Conservation (phyloP, 2,797 vertebrate species). For the Discoglossus pictus region DNA sequence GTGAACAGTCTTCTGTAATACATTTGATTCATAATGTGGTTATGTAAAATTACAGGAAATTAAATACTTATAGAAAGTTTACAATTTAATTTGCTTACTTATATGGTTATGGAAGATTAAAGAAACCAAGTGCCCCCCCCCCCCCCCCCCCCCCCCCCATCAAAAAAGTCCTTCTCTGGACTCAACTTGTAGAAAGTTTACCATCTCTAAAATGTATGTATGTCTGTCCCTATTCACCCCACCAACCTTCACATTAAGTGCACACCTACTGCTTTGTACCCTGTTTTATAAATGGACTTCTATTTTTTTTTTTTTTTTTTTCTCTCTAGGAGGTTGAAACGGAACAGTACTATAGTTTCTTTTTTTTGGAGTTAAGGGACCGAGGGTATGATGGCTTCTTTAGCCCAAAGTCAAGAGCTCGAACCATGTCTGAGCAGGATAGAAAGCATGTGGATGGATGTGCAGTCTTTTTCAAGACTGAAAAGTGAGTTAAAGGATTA, state of each 20-base stretch:
- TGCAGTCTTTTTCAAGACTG: conserved; percentile 95
- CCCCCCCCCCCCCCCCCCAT: too few relatives aligned
- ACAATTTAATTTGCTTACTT: too few relatives aligned
- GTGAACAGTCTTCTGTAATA: too few relatives aligned
- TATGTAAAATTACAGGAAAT: too few relatives aligned
- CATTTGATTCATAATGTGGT: too few relatives aligned
- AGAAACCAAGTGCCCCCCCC: too few relatives aligned
- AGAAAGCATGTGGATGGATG: conserved; percentile 97
- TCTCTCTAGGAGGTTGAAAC: conserved; percentile 92
- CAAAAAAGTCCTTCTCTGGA: conserved; percentile 39
- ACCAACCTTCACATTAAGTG: too few relatives aligned
- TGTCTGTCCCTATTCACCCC: conserved; percentile 40
- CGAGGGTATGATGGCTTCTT: conserved; percentile 97
- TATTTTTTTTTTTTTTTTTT: too few relatives aligned
- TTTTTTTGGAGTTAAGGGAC: conserved; percentile 91
- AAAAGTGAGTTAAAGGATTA: conserved; percentile 83
- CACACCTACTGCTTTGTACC: too few relatives aligned
- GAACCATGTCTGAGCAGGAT: conserved; percentile 97
- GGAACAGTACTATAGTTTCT: conserved; percentile 96
- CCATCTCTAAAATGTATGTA: conserved; percentile 43
- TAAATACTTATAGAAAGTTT: too few relatives aligned
- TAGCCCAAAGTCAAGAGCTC: conserved; percentile 98
- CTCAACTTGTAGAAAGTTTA: conserved; percentile 26
- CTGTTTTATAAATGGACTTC: too few relatives aligned
- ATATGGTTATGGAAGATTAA: too few relatives aligned